A percentile compares a stretch with the other conserved stretches of the same genome.
phyloP scores from a whole-genome alignment of 2,797 vertebrate species.

The Falco novaeseelandiae region DNA sequence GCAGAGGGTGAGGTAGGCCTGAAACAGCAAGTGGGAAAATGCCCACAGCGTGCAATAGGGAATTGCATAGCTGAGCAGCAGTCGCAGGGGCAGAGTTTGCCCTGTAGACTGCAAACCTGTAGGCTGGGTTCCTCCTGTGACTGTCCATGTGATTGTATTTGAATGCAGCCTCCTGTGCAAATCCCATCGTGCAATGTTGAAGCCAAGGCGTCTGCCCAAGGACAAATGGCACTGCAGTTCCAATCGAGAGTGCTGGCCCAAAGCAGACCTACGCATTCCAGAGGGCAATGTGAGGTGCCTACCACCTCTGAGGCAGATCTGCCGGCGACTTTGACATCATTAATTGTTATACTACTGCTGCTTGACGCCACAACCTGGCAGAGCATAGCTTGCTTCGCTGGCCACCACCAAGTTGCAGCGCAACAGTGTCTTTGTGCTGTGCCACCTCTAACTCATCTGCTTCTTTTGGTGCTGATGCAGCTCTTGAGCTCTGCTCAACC shows the following conservation, averaged over 20 bases:
- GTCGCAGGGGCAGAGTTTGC: background rate
- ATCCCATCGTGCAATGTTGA: background rate
- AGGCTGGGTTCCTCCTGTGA: background rate
- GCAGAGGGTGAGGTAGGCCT: background rate
- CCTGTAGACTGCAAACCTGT: background rate
- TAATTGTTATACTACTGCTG: background rate
- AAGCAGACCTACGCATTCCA: background rate
- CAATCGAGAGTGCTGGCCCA: background rate
- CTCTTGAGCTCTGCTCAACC: background rate
- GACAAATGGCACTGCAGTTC: background rate
- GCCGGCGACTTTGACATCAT: background rate
- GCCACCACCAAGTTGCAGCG: background rate
- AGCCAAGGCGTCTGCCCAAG: background rate
- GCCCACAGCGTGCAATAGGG: background rate
- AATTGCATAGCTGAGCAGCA: background rate
- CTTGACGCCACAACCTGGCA: background rate
- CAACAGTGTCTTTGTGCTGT: background rate
- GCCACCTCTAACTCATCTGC: background rate
- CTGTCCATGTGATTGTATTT: fast-evolving
- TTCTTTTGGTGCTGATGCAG: background rate
- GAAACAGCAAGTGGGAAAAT: background rate
- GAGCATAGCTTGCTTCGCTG: background rate
- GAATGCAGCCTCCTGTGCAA: background rate
- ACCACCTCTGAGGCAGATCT: background rate
- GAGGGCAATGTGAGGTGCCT: background rate